Evolutionary conservation across 1,140 invertebrate genomes (phyloP).

Genomic region (Diachasmimorpha longicaudata): DNA sequence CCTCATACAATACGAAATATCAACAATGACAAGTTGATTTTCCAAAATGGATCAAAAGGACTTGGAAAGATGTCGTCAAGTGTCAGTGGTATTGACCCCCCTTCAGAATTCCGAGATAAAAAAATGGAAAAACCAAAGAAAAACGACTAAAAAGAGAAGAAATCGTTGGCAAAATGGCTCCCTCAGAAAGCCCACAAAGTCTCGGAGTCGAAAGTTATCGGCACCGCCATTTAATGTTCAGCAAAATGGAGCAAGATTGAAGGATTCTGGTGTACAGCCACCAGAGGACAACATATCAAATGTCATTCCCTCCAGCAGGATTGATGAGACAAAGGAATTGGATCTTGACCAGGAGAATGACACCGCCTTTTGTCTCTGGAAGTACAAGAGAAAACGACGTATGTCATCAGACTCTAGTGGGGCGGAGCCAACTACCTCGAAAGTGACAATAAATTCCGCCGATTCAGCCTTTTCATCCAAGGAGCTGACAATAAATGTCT

Average conservation of each 20-base stretch:
- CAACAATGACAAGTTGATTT: too few species aligned
- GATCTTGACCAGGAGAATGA: background rate
- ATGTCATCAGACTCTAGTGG: background rate
- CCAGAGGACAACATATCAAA: background rate
- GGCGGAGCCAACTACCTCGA: background rate
- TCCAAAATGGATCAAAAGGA: background rate
- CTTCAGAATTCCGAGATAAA: background rate
- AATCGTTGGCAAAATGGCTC: background rate
- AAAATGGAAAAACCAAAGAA: background rate
- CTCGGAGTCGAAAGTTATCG: background rate
- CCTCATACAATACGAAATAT: too few species aligned
- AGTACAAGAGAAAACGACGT: background rate
- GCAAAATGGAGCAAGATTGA: background rate
- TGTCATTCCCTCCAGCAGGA: background rate
- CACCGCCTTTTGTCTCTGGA: background rate
- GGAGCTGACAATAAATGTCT: constrained; percentile 30
- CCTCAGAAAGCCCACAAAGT: background rate
- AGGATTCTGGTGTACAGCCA: background rate
- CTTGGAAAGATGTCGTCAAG: background rate
- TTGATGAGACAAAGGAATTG: background rate
- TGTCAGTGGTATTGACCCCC: background rate
- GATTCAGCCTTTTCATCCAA: constrained; percentile 14
- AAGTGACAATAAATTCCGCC: background rate
- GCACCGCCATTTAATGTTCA: background rate
- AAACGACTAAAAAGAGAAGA: background rate